Evolutionary conservation across 2,888 invertebrate species (phyloP), one percentile per base, ranked within the genome.

Genomic region (Arrhopalites spinosus): DNA sequence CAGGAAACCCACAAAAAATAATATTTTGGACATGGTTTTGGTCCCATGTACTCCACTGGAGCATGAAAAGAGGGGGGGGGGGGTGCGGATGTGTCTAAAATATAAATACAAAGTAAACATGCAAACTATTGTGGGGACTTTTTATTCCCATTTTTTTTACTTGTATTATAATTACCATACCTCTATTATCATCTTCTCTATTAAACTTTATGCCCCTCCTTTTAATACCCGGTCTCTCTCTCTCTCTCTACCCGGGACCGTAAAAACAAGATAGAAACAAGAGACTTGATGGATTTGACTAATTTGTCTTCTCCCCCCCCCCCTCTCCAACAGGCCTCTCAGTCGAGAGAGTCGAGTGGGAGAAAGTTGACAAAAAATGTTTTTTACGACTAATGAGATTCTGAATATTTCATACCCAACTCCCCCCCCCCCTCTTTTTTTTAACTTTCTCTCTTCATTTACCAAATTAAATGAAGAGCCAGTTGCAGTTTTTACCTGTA

Each of bases 341-440:
- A 36, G n/a, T 20, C 29, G 36, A 7, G 36, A 7, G 36, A 7
- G 36, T 36, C 64, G 36, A 7, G 36, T 36, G 36, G 3, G 36
- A 7, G 36, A 23, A 20, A 56, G 7, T 20, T 20, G 17, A 45
- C n/a, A 67, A 36, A 47, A 50, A 72, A 78, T 78, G 76, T 78
- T 36, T 77, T 79, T 78, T 76, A 72, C 74, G 75, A 76, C 78
- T 81, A 81, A 81, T 81, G 81, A 81, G 78, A 75, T 75, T 71
- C 68, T 81, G 79, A 80, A 81, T 81, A 81, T 81, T 81, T 80
- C 79, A 81, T 80, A 63, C 56, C 74, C 67, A n/a, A n/a, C 36
- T 71, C 53, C 50, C 74, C 67, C 77, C 73, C 43, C 63, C 70
- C 64, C 5, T 64, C 50, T 69, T 61, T 69, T 72, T 72, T 72